Evolutionary conservation across 2,113 vertebrate genomes (phyloP), one percentile per base, ranked within the genome.

Genomic region (Eudyptes chrysolophus): DNA sequence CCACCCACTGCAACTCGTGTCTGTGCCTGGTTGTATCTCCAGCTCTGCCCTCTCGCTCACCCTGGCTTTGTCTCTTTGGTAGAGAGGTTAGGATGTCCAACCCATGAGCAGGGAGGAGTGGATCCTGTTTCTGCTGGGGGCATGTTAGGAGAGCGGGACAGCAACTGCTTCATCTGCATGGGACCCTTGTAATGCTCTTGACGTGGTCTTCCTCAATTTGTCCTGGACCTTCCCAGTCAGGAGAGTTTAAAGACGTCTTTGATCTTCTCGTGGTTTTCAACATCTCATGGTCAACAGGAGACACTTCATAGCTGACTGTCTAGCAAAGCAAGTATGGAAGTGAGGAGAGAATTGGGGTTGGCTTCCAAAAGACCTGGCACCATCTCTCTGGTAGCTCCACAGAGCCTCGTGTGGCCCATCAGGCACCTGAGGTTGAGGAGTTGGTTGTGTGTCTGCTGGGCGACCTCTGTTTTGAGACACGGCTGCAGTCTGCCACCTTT

Each of bases 401-500:
- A 25, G 57, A 48, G 34, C 76, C 25, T n/a, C 3, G 0, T 1
- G 3, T n/a, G n/a, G 34, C 57, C 49, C 42, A 16, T 24, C 29
- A 38, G 30, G n/a, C 19, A 22, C 34, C 46, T 13, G 46, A 62
- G 34, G 40, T 85, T 65, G 11, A 25, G 46, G 64, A 92, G 13
- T 2, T 51, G 80, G 44, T 36, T 5, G 4, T 10, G 24, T 34
- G 18, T 42, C 55, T 55, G 6, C 65, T n/a, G 26, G 16, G 30
- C 0, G 2, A 24, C 26, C 61, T 38, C n/a, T 46, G 9, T 27
- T 68, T 51, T 2, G 14, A 49, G 74, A 57, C 3, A 9, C 5
- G 27, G 36, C 19, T 6, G 6, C 2, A 13, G 29, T 66, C 49
- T 30, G 13, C 44, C 65, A 15, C 3, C 66, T 25, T 30, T 18